Evolutionary conservation across 1,140 invertebrate species (phyloP).

Genomic region (Geopemphigus sp.): DNA sequence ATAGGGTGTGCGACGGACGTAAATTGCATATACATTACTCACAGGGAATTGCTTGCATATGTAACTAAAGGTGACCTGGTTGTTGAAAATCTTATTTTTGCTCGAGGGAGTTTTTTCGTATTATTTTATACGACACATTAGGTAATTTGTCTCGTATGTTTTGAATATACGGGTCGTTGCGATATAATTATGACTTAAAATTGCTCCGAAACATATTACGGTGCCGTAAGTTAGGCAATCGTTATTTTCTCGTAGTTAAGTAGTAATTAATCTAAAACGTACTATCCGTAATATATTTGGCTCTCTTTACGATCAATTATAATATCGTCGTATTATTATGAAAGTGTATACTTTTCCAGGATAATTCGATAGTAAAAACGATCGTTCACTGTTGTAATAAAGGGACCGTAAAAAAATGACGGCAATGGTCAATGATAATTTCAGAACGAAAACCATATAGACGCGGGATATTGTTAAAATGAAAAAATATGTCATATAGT

Average conservation of each 20-base stretch:
- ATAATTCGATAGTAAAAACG: too few relatives aligned
- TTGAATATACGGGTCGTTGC: too few relatives aligned
- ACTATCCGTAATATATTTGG: neutral
- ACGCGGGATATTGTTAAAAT: too few relatives aligned
- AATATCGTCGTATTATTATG: neutral
- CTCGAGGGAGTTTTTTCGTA: too few relatives aligned
- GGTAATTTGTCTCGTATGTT: neutral
- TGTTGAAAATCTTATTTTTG: neutral
- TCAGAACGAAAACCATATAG: too few relatives aligned
- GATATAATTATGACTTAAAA: neutral
- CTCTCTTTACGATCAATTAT: neutral
- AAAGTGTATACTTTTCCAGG: too few relatives aligned
- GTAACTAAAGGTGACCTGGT: neutral
- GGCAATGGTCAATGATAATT: too few relatives aligned
- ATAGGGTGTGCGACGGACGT: constrained; percentile 2
- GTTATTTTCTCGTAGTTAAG: constrained; percentile 7
- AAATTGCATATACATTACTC: constrained; percentile 17
- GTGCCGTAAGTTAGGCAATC: neutral
- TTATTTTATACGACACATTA: neutral
- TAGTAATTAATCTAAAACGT: neutral
- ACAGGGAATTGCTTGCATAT: neutral
- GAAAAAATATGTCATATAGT: too few relatives aligned
- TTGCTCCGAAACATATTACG: neutral
- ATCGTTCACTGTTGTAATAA: too few relatives aligned
- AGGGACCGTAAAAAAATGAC: too few relatives aligned